Base-by-base conservation (phyloP, 2,888 invertebrate species). In the Drosophila mimica region DNA sequence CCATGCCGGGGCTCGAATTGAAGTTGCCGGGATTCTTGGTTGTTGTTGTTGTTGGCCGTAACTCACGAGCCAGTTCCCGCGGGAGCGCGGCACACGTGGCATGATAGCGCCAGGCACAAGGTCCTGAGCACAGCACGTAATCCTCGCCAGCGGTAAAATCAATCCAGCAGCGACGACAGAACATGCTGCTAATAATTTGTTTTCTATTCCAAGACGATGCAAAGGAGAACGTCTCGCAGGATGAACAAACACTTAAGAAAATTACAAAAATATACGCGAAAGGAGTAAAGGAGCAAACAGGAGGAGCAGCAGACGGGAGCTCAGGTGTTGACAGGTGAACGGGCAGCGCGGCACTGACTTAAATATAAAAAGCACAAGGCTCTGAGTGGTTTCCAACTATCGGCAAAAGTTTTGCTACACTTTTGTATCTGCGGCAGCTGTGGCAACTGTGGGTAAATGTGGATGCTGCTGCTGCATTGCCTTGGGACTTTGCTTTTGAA, bases 81-180 rank as follows among this genome's bases (percentile, higher is more conserved):
- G 91, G 82, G 83, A 92, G 72, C 68, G 88, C 81, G 72, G 88
- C 90, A 79, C 93, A 93, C 69, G 88, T 90, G 69, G 84, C 85
- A 68, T 93, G 93, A 79, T 87, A 92, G 38, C 82, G 74, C 70
- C 89, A 83, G 15, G 83, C 90, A 73, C 93, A 93, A 40, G 92
- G 92, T 38, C 93, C 93, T 33, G 89, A 85, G 76, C 93, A 93
- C 67, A 81, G 85, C 53, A 92, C 76, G 65, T 72, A 87, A 40
- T 77, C 49, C 62, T 91, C 92, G 46, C 75, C 79, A 74, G 81
- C 74, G 64, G 78, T 82, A 64, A 93, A 93, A 91, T 93, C 92
- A 83, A 93, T 91, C 93, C 93, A 92, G 68, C 93, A 93, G 81
- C 91, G 92, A 72, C 91, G 92, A 87, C 93, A 93, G 82, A 92